phyloP scores from a whole-genome alignment of 1,140 invertebrate species.

The Megalopta genalis region DNA sequence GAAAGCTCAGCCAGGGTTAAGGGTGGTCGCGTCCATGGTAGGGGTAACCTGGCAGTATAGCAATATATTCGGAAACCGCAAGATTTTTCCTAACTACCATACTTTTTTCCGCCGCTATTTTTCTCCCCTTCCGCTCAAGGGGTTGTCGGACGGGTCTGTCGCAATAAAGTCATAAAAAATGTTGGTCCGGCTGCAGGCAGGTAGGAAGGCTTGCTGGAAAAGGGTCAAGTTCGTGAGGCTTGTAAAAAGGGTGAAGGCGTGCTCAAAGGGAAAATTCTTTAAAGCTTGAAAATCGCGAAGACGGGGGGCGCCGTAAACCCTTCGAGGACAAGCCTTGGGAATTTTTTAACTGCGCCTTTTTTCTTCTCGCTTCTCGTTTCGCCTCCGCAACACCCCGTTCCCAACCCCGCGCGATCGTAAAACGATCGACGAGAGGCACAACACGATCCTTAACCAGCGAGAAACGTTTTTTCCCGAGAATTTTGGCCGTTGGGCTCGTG shows the following conservation, averaged over 20 bases:
- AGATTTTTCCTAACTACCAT: slow-evolving; percentile 62
- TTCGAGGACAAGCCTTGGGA: slow-evolving; percentile 56
- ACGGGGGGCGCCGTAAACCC: slow-evolving; percentile 67
- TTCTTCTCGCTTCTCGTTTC: slow-evolving; percentile 54
- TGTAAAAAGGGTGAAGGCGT: slow-evolving; percentile 67
- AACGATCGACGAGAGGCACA: slow-evolving; percentile 58
- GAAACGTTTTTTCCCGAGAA: neutral
- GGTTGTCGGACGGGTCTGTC: slow-evolving; percentile 47
- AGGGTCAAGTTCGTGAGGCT: slow-evolving; percentile 69
- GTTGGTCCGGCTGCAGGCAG: neutral
- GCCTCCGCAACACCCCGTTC: neutral
- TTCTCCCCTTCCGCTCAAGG: slow-evolving; percentile 50
- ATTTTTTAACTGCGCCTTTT: slow-evolving; percentile 42
- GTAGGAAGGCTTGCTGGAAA: too few relatives aligned
- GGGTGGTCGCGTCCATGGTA: neutral
- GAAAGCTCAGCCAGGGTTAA: neutral
- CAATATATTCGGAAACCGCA: slow-evolving; percentile 69
- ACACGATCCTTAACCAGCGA: too few relatives aligned
- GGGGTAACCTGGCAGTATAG: slow-evolving; percentile 42
- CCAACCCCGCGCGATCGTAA: slow-evolving; percentile 24
- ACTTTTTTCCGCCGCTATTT: slow-evolving; percentile 65
- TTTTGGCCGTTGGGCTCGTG: slow-evolving; percentile 25
- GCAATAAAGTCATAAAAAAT: slow-evolving; percentile 73
- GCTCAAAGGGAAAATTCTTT: slow-evolving; percentile 52
- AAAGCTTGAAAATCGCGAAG: slow-evolving; percentile 63